phyloP scores from a whole-genome alignment of 2,113 vertebrate species.

The Lepidothrix coronata region DNA sequence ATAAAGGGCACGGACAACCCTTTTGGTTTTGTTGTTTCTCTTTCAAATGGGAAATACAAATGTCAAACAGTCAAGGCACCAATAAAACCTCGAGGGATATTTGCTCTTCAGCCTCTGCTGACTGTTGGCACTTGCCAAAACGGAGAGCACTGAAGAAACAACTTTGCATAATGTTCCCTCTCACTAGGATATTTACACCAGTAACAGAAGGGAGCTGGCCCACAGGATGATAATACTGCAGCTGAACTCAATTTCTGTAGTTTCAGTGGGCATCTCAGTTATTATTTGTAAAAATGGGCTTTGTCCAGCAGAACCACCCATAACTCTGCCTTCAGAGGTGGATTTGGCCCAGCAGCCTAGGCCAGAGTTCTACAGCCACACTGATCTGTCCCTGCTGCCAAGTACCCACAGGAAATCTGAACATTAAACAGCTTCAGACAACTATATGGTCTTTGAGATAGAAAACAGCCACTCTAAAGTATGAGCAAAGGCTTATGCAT shows the following conservation, averaged over 20 bases:
- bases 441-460: not conserved
- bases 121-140: not conserved
- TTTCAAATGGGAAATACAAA: not conserved
- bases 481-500: not conserved
- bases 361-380: not conserved
- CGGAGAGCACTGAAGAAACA: not conserved
- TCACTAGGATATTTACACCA: not conserved
- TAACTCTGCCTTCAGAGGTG: not conserved
- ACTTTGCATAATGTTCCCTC: not conserved
- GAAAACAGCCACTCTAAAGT: not conserved
- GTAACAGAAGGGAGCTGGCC: not conserved
- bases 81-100: not conserved
- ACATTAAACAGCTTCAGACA: not conserved
- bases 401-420: not conserved
- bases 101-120: not conserved
- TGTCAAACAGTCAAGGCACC: not conserved
- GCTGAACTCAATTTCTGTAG: not conserved
- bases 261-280: not conserved
- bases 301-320: not conserved
- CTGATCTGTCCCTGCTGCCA: not conserved
- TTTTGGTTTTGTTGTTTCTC: not conserved
- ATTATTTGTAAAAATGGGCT: not conserved
- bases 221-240: not conserved
- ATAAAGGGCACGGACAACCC: rapidly evolving
- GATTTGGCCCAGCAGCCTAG: not conserved